Percentiles rank a stretch among this genome's conserved stretches.
Evolutionary conservation across 2,797 vertebrate species (phyloP).

Genomic region (Pelobates cultripes): DNA sequence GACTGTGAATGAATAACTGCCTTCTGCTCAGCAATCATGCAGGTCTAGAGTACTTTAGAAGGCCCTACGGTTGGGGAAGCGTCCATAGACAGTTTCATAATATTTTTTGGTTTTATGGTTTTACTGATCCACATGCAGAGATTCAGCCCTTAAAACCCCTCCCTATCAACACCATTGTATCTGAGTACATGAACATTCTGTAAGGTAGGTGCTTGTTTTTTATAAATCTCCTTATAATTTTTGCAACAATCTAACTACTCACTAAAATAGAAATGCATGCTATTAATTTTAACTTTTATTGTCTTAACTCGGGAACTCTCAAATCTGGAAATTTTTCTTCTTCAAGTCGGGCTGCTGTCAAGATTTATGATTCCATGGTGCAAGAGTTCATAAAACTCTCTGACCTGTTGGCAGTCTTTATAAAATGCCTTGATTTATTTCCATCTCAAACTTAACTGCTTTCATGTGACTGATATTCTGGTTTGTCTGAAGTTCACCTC

Average conservation of each 20-base stretch:
- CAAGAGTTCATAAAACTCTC: slow-evolving; percentile 86
- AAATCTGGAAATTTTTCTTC: slow-evolving; percentile 81
- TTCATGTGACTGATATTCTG: slow-evolving; percentile 89
- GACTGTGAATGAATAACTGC: too few relatives aligned
- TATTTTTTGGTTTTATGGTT: too few relatives aligned
- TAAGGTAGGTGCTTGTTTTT: too few relatives aligned
- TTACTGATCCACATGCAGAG: too few relatives aligned
- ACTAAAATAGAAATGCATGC: slow-evolving; percentile 78
- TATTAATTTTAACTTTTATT: slow-evolving; percentile 83
- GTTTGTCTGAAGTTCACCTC: slow-evolving; percentile 72
- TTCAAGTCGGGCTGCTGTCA: slow-evolving; percentile 71
- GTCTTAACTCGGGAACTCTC: slow-evolving; percentile 81
- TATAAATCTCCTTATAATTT: too few relatives aligned
- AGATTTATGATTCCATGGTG: slow-evolving; percentile 86
- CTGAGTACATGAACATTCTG: too few relatives aligned
- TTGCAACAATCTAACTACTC: background rate
- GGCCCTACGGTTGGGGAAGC: too few relatives aligned
- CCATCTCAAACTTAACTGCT: slow-evolving; percentile 83
- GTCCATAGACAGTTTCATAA: too few relatives aligned
- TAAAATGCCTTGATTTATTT: slow-evolving; percentile 81
- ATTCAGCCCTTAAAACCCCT: too few relatives aligned
- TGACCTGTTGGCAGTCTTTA: slow-evolving; percentile 85
- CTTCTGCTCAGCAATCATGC: too few relatives aligned
- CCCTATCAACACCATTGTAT: too few relatives aligned
- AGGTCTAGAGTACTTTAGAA: too few relatives aligned